Evolutionary conservation across 2,113 vertebrate genomes (phyloP).

Genomic region (Stigmatopora nigra): DNA sequence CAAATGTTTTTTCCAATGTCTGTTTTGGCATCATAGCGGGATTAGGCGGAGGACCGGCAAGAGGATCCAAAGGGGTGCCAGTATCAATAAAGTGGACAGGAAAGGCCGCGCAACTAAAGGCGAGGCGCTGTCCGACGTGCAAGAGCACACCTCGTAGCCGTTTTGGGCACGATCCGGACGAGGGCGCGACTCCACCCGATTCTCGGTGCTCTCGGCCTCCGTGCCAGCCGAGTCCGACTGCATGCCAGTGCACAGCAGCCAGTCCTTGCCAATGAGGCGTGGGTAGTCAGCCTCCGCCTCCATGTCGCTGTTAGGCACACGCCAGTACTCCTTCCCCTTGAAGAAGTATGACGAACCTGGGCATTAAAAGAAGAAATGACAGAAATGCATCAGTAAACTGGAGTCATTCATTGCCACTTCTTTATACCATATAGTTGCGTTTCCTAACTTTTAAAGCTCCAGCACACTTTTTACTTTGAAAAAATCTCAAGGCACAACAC

Average conservation of each 20-base stretch:
- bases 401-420: not conserved
- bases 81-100: conserved; percentile 36
- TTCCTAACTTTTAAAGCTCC: too few relatives aligned
- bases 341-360: conserved; percentile 92
- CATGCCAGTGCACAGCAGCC: conserved; percentile 83
- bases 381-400: not conserved
- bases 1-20: not conserved
- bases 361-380: not conserved
- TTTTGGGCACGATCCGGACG: conserved; percentile 75
- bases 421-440: too few relatives aligned
- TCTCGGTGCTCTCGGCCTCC: conserved; percentile 59
- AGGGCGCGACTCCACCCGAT: conserved; percentile 61
- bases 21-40: conserved; percentile 67
- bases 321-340: conserved; percentile 92
- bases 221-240: conserved; percentile 70
- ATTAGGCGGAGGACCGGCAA: conserved; percentile 19
- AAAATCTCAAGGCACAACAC: too few relatives aligned
- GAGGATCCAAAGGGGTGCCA: conserved; percentile 64
- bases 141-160: conserved; percentile 85
- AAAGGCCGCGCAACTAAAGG: conserved; percentile 21
- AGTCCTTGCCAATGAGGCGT: conserved; percentile 81
- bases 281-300: conserved; percentile 80
- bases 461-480: too few relatives aligned
- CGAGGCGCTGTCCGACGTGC: conserved; percentile 67
- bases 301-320: conserved; percentile 77